These are phyloP conservation scores for Sus scrofa DNA, from an alignment of 2,113 vertebrate species.

Conservation along the genomic window T2T-Sscrofa CM000820.6:100739001-100739500, in stretches of 20 bases:
- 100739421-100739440: not conserved
- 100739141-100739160: not conserved
- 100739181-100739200: not conserved
- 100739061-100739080: not conserved
- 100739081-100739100: not conserved
- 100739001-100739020: not conserved
- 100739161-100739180: not conserved
- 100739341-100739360: not conserved
- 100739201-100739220: not conserved
- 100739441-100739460: not conserved
- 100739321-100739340: not conserved
- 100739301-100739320: not conserved
- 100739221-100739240: not conserved
- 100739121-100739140: slow-evolving; percentile 27
- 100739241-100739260: not conserved
- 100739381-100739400: not conserved
- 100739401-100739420: rapidly evolving
- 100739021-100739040: not conserved
- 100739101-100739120: not conserved
- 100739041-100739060: not conserved
- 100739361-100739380: not conserved
- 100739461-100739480: not conserved
- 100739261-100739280: not conserved
- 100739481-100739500: not conserved
- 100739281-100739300: not conserved